These are phyloP conservation scores for Apotomis turbidana DNA, from an alignment of 2,888 invertebrate genomes.

Conservation along the genomic window DNA sequence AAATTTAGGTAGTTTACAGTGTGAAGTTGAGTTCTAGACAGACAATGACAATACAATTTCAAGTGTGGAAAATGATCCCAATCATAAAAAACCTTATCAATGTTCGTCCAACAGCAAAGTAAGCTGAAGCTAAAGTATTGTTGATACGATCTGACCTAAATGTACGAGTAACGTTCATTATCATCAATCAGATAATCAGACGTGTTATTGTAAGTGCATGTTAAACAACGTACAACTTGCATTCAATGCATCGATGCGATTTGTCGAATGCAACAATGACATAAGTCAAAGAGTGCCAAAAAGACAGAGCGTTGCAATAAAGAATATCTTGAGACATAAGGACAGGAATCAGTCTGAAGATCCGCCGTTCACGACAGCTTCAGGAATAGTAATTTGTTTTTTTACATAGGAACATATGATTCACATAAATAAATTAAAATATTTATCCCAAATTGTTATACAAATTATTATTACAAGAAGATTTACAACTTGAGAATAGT, in stretches of 20 bases:
- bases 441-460: too few relatives aligned
- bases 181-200: slow-evolving; percentile 39
- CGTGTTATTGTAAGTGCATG: slow-evolving; percentile 26
- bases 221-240: slow-evolving; percentile 17
- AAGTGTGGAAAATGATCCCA: background rate
- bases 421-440: too few relatives aligned
- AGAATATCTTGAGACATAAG: too few relatives aligned
- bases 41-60: too few relatives aligned
- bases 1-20: too few relatives aligned
- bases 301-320: background rate
- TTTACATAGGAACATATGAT: too few relatives aligned
- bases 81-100: background rate
- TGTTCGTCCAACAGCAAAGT: background rate
- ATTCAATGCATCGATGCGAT: slow-evolving; percentile 20
- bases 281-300: background rate
- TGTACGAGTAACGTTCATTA: slow-evolving; percentile 20
- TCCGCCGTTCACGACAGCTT: too few relatives aligned
- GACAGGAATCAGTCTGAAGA: too few relatives aligned
- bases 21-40: too few relatives aligned
- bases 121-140: slow-evolving; percentile 1
- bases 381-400: too few relatives aligned
- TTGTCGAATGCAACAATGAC: slow-evolving; percentile 7
- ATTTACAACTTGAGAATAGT: too few relatives aligned
- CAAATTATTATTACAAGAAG: too few relatives aligned
- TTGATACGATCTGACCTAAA: slow-evolving; percentile 43